phyloP scores from a whole-genome alignment of 2,797 vertebrate species.

The Discoglossus pictus region DNA sequence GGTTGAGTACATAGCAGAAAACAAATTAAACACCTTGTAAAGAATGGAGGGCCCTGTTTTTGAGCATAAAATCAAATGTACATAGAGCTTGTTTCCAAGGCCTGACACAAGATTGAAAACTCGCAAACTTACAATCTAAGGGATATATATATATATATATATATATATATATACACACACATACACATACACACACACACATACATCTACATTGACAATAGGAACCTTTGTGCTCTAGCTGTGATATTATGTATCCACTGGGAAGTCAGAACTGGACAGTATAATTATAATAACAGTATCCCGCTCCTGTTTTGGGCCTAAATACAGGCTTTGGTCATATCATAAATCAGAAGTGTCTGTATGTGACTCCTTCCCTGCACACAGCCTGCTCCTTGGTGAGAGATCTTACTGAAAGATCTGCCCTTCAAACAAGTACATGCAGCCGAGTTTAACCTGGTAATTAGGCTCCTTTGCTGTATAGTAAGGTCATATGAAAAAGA shows the following conservation, averaged over 20 bases:
- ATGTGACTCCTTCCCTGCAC: slow-evolving; percentile 25
- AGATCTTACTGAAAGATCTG: slow-evolving; percentile 33
- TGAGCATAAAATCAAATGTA: too few species aligned
- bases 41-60: too few species aligned
- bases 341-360: slow-evolving; percentile 33
- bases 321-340: slow-evolving; percentile 37
- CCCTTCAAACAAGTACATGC: slow-evolving; percentile 39
- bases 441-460: slow-evolving; percentile 39
- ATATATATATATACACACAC: too few species aligned
- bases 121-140: too few species aligned
- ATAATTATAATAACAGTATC: slow-evolving; percentile 17
- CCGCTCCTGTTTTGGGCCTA: slow-evolving; percentile 28
- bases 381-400: slow-evolving; percentile 34
- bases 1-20: too few species aligned
- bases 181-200: too few species aligned
- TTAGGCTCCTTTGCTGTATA: slow-evolving; percentile 40
- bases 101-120: too few species aligned
- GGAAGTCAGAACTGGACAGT: slow-evolving; percentile 4
- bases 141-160: too few species aligned
- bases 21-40: too few species aligned
- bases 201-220: background rate
- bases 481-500: slow-evolving; percentile 40
- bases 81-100: too few species aligned
- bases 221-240: background rate
- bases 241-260: background rate